Evolutionary conservation across 2,113 vertebrate genomes (phyloP).

Genomic region (Heterochromis multidens): DNA sequence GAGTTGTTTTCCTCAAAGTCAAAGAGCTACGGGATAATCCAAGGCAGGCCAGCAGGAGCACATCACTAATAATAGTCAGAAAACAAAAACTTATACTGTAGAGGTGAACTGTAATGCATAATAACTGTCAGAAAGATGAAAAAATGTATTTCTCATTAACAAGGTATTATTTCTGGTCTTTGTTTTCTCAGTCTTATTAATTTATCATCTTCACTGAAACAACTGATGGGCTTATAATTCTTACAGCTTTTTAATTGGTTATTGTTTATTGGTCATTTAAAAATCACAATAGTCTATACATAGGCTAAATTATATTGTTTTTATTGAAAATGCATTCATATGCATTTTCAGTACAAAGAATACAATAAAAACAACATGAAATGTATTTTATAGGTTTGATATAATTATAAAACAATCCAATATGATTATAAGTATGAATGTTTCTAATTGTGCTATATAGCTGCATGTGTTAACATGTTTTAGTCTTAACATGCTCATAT

Average conservation of each 20-base stretch:
- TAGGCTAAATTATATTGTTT: background rate
- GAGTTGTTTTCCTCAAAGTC: conserved; percentile 16
- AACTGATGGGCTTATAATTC: background rate
- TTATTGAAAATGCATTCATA: background rate
- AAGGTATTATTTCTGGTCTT: background rate
- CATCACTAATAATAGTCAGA: background rate
- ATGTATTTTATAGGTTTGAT: background rate
- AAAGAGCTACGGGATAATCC: background rate
- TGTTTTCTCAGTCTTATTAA: background rate
- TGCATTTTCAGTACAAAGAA: too few relatives aligned
- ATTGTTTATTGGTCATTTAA: background rate
- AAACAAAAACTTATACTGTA: background rate
- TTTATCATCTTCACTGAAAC: too few relatives aligned
- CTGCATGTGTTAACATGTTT: background rate
- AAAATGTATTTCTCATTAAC: background rate
- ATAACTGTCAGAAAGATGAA: background rate
- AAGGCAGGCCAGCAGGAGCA: conserved; percentile 30
- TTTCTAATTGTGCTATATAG: background rate
- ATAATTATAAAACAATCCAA: background rate
- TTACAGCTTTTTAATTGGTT: background rate
- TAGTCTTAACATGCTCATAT: background rate
- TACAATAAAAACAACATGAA: background rate
- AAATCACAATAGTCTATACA: accelerated
- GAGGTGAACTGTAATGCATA: background rate
- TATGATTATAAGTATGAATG: background rate